These are phyloP conservation scores for Agrilus planipennis DNA, from an alignment of 1,140 invertebrate genomes.

Conservation along the genomic window DNA sequence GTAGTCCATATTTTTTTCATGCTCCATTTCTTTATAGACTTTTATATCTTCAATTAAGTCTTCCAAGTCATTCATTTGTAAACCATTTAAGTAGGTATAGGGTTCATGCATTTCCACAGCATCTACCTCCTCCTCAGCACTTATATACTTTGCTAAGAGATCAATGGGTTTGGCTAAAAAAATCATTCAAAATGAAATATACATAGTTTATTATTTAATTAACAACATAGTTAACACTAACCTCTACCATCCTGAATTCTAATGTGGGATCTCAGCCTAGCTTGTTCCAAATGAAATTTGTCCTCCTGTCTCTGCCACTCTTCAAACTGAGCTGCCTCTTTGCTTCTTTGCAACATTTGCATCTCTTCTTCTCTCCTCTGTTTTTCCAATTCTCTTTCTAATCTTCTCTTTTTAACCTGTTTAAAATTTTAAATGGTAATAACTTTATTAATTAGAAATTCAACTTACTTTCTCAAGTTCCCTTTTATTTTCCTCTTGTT, in stretches of 20 bases:
- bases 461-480: slow-evolving; percentile 72
- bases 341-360: slow-evolving; percentile 74
- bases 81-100: slow-evolving; percentile 87
- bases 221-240: slow-evolving; percentile 6
- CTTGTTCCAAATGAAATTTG: slow-evolving; percentile 83
- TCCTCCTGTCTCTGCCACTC: slow-evolving; percentile 94
- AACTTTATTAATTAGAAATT: too few species aligned
- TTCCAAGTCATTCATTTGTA: slow-evolving; percentile 88
- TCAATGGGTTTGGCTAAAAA: slow-evolving; percentile 90
- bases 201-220: not conserved
- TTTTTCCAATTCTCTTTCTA: slow-evolving; percentile 81
- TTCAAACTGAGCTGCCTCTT: slow-evolving; percentile 89
- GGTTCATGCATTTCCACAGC: slow-evolving; percentile 98
- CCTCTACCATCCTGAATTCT: slow-evolving; percentile 84
- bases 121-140: slow-evolving; percentile 80
- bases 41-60: slow-evolving; percentile 96
- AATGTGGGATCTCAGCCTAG: slow-evolving; percentile 80
- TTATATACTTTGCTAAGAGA: slow-evolving; percentile 92
- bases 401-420: slow-evolving; percentile 78
- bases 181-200: not conserved
- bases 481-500: slow-evolving; percentile 82
- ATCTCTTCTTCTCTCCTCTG: slow-evolving; percentile 85
- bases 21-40: slow-evolving; percentile 77
- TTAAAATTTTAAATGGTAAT: too few species aligned
- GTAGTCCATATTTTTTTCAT: slow-evolving; percentile 79